These are phyloP conservation scores for Ataeniobius toweri DNA, from an alignment of 2,797 vertebrate species.

Conservation along the genomic window DNA sequence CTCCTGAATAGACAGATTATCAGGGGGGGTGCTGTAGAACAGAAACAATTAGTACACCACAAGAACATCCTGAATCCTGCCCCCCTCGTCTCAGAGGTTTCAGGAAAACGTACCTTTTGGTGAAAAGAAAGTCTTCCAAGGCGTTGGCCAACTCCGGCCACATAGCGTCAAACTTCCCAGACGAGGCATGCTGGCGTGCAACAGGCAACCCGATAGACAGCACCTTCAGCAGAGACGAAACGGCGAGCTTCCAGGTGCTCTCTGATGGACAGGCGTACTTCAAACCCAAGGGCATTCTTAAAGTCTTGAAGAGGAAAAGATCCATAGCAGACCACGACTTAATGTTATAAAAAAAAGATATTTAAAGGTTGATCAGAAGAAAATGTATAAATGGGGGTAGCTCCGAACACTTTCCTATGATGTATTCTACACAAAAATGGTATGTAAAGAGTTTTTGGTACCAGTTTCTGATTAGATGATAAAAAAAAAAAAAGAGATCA, in stretches of 20 bases:
- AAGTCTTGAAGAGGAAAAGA: slow-evolving; percentile 77
- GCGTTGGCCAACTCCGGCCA: slow-evolving; percentile 96
- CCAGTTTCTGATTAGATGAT: not conserved
- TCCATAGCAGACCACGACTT: not conserved
- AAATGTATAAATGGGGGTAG: too few relatives aligned
- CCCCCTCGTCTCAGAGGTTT: rapidly evolving
- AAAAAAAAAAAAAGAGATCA: slow-evolving; percentile 6
- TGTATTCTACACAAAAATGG: not conserved
- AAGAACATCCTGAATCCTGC: not conserved
- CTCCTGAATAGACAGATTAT: slow-evolving; percentile 98
- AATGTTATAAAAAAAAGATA: not conserved
- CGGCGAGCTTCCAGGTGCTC: slow-evolving; percentile 97
- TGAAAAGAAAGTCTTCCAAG: slow-evolving; percentile 98
- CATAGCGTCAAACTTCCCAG: slow-evolving; percentile 96
- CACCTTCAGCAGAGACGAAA: slow-evolving; percentile 94
- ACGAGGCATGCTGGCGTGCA: slow-evolving; percentile 94
- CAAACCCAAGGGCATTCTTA: slow-evolving; percentile 92
- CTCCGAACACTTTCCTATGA: too few relatives aligned
- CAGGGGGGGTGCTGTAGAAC: slow-evolving; percentile 89
- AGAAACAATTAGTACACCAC: slow-evolving; percentile 1
- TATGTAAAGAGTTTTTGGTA: not conserved
- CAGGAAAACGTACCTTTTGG: slow-evolving; percentile 87
- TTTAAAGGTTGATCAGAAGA: not conserved
- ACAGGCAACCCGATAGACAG: slow-evolving; percentile 96
- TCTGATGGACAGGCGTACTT: slow-evolving; percentile 98